Evolutionary conservation across 2,113 vertebrate genomes (phyloP), one percentile per base, ranked within the genome.

Genomic region (Spilogale gracilis): DNA sequence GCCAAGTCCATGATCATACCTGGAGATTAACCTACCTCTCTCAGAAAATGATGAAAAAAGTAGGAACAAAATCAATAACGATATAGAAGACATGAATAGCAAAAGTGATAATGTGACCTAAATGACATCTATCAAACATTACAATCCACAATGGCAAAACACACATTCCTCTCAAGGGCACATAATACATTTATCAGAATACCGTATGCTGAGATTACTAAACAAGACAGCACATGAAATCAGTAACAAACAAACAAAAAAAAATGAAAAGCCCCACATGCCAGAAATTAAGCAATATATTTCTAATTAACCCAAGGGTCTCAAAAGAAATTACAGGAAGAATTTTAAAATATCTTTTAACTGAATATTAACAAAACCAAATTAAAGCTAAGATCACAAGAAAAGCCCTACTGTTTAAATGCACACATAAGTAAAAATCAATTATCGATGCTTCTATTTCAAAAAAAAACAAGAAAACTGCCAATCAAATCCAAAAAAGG

Each of bases 371-470:
- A 95, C 27, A 23, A 91, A 85, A 79, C 21, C 50, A 11, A 71
- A 69, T 52, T 78, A 91, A 86, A 79, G 52, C n/a, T 45, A 92
- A 6, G 12, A 76, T 50, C 83, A 82, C 2, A 50, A 87, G 76
- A 82, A 88, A 89, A 96, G 23, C 18, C 32, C 65, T 50, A 69
- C n/a, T 78, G 30, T 48, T 96, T 83, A 83, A 92, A 83, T 83
- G 50, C 12, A 48, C 43, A 76, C 60, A 69, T 89, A 93, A 74
- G 43, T 60, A 82, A 93, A 89, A 54, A 91, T 20, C 50, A 87
- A 30, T 50, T 69, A 82, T 56, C 67, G 82, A 83, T 48, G 23
- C 8, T 87, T 82, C 18, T 48, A 48, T 43, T n/a, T 67, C 3
- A 78, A 76, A 61, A 89, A 61, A 89, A 61, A 67, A 5, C 32